Base-by-base conservation (phyloP, 2,113 vertebrate species). In the Oenanthe oenanthe region DNA sequence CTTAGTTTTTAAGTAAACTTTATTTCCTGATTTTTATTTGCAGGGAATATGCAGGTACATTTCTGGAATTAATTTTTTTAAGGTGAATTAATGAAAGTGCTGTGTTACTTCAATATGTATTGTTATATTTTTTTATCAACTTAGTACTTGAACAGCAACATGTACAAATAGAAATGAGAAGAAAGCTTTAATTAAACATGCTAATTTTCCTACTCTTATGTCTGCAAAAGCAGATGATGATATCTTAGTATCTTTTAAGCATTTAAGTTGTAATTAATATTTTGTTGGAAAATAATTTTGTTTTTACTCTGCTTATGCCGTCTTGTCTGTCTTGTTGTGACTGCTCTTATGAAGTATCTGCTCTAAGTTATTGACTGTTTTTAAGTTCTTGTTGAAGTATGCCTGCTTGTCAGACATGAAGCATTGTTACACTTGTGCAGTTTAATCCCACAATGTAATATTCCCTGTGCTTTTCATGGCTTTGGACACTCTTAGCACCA, bases 381-480 rank as follows among this genome's bases (percentile, higher is more conserved):
- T 74, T 56, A 84, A 81, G 48, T 17, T 38, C 3, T 6, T 43
- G 5, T 70, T 90, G 29, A 72, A 15, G 54, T 42, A 2, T 7
- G 3, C 7, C 12, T 57, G 16, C 0, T 0, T 43, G 24, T 47
- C 48, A n/a, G 16, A 50, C 67, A 10, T 9, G 17, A 58, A 21
- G 6, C 29, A 12, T 57, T 72, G 12, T 8, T 16, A 21, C 9
- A 65, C 6, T 50, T 26, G 6, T 17, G 22, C 2, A 1, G 17
- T 67, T 88, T 67, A 48, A 38, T 83, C 16, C 31, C 29, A 24
- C 91, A 36, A 2, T 50, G 12, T 66, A 88, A 29, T 62, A 66
- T 17, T 11, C 12, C 24, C 12, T 70, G 6, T 66, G 20, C 43
- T 60, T 53, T 51, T 54, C 51, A 40, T 67, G 10, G 60, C 25